Base-by-base conservation (phyloP, 2,113 vertebrate genomes). In the Catharus fuscescens region DNA sequence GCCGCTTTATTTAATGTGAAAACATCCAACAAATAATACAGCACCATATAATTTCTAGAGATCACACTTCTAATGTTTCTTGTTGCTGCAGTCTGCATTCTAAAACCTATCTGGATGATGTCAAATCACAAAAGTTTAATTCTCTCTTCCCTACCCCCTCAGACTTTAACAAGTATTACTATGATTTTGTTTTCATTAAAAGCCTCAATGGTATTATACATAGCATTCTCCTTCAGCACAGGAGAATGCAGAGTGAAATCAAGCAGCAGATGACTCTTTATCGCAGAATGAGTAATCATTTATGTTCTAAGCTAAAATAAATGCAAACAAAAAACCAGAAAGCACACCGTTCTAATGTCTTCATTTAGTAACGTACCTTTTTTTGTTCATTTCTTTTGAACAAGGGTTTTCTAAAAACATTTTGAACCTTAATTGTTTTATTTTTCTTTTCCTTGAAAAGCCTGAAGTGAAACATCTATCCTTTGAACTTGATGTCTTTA, bases 241-340 rank as follows among this genome's bases (percentile, higher is more conserved):
- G 60, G 67, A 97, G 88, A 84, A 95, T 62, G 40, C 64, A 77
- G 84, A 93, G 85, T 92, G 62, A 95, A 95, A 85, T 95, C 95
- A 92, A 88, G 65, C 44, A 88, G 71, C 64, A 90, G 67, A 88
- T 42, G 40, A 93, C 82, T 83, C 38, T 53, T 80, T 38, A 86
- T 74, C 36, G 28, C 77, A 86, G 61, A 93, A 83, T 73, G 88
- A 88, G 72, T 67, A 86, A 83, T 92, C 40, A 71, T 78, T 93
- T 88, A 71, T 40, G n/a, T 71, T 86, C 61, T 76, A 67, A 48
- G n/a, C 72, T 88, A 80, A 96, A 94, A 93, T 71, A 88, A 95
- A 92, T 62, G 40, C 66, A 70, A 54, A 56, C 34, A 70, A 48
- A 82, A 77, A 80, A 91, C 47, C 74, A 95, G 69, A 92, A 92